These are phyloP conservation scores for Lates japonicus DNA, from an alignment of 2,797 vertebrate species.

Conservation along the genomic window DNA sequence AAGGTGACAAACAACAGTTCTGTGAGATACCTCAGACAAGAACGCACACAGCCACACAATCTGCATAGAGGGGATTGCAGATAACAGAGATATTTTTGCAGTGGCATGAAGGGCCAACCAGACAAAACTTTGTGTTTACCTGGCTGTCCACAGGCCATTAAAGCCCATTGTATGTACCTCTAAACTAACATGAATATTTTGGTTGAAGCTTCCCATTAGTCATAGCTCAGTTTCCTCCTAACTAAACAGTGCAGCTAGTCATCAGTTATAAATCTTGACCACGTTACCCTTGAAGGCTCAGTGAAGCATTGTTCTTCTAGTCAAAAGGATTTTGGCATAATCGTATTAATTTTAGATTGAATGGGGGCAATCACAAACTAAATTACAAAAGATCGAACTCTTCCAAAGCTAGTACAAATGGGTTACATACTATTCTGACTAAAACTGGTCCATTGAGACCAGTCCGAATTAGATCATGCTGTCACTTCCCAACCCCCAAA, in stretches of 20 bases:
- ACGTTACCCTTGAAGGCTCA: not conserved
- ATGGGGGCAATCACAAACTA: conserved; percentile 4
- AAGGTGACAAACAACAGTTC: conserved; percentile 38
- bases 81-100: not conserved
- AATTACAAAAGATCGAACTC: conserved; percentile 7
- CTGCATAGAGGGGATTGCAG: not conserved
- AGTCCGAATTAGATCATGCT: conserved; percentile 43
- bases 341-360: conserved; percentile 12
- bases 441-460: conserved; percentile 8
- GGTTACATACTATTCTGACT: not conserved
- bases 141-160: not conserved
- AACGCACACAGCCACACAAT: conserved; percentile 22
- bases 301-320: conserved; percentile 18
- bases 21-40: conserved; percentile 21
- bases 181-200: not conserved
- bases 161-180: not conserved
- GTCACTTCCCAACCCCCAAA: conserved; percentile 53
- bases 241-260: not conserved
- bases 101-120: not conserved
- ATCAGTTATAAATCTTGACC: not conserved
- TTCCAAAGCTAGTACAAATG: conserved; percentile 15
- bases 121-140: not conserved
- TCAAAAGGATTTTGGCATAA: conserved; percentile 7
- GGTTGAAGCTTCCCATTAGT: not conserved
- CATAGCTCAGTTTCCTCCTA: not conserved